phyloP scores from a whole-genome alignment of 2,797 vertebrate species.

The Triplophysa yarkandensis region DNA sequence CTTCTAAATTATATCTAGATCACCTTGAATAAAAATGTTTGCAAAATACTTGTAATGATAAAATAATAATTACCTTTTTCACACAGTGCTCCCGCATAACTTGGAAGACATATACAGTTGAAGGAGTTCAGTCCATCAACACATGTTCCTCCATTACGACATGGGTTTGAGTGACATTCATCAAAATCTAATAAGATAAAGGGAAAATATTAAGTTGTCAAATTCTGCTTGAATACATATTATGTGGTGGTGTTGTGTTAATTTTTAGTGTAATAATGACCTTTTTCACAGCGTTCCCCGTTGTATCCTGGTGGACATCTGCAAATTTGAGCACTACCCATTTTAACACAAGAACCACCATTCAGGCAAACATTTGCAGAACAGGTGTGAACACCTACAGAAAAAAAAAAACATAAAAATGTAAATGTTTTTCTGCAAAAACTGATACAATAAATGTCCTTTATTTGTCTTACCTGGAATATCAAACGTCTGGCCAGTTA shows the following conservation, averaged over 20 bases:
- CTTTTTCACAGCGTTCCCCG: conserved; percentile 90
- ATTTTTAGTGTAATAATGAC: conserved; percentile 51
- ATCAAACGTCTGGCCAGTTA: conserved; percentile 71
- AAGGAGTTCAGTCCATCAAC: conserved; percentile 87
- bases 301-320: conserved; percentile 89
- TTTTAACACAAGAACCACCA: conserved; percentile 87
- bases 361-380: conserved; percentile 84
- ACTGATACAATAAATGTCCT: not conserved
- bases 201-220: not conserved
- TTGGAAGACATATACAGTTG: conserved; percentile 90
- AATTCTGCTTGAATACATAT: not conserved
- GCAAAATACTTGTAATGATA: not conserved
- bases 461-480: conserved; percentile 68
- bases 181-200: conserved; percentile 81
- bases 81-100: conserved; percentile 88
- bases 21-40: not conserved
- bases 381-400: conserved; percentile 82
- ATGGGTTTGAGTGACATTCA: conserved; percentile 94
- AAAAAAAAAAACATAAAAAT: conserved; percentile 33
- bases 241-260: not conserved
- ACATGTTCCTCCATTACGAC: conserved; percentile 93
- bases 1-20: too few species aligned
- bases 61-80: conserved; percentile 86
- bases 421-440: not conserved
- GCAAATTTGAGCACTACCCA: conserved; percentile 78